Conservation (phyloP, 2,113 vertebrate genomes). For the Menidia beryllina region DNA sequence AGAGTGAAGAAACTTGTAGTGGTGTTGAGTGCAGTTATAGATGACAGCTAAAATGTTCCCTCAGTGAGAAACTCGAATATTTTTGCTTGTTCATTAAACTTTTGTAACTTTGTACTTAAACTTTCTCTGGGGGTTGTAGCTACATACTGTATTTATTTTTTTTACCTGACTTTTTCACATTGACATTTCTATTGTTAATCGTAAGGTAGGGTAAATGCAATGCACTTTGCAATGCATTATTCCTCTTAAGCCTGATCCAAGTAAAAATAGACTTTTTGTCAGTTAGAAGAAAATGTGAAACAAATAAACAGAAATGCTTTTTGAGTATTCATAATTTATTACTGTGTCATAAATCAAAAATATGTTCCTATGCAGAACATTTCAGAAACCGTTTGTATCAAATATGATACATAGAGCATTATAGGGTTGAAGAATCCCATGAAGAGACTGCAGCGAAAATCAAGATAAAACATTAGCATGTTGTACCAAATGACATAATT, state of each 20-base stretch:
- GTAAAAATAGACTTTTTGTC: too few relatives aligned
- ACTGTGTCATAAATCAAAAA: too few relatives aligned
- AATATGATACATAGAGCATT: too few relatives aligned
- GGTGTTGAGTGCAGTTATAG: slow-evolving; percentile 45
- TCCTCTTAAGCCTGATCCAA: too few relatives aligned
- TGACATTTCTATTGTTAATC: slow-evolving; percentile 3
- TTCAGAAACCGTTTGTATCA: too few relatives aligned
- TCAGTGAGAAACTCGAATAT: slow-evolving; percentile 8
- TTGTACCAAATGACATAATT: not conserved
- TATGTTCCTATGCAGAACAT: too few relatives aligned
- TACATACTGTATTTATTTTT: not conserved
- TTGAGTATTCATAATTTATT: too few relatives aligned
- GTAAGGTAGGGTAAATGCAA: not conserved
- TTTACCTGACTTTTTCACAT: not conserved
- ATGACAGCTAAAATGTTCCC: slow-evolving; percentile 14
- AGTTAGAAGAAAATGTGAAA: too few relatives aligned
- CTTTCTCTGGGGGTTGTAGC: slow-evolving; percentile 22
- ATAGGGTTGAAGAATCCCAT: slow-evolving; percentile 3
- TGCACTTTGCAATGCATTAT: slow-evolving; percentile 4
- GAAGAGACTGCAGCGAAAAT: not conserved
- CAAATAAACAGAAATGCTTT: too few relatives aligned
- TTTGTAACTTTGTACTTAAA: slow-evolving; percentile 18
- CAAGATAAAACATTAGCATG: not conserved
- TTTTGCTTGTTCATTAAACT: slow-evolving; percentile 33
- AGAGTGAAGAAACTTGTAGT: slow-evolving; percentile 20